Evolutionary conservation across 1,140 invertebrate genomes (phyloP), one percentile per base, ranked within the genome.

Genomic region (Drosophila guanche): DNA sequence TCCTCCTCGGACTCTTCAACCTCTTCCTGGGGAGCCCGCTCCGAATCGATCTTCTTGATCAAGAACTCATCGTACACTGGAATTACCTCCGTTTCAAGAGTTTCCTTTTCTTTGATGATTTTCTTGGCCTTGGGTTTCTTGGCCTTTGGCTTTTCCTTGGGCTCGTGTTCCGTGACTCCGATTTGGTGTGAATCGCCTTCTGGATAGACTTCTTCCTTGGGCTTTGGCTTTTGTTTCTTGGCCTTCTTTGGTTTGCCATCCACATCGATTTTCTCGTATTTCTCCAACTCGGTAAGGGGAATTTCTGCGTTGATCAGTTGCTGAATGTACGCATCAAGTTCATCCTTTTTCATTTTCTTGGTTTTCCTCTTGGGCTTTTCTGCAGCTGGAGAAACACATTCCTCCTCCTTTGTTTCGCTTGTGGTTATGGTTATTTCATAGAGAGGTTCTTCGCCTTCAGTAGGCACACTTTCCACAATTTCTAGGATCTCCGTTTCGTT

Each of bases 221-320:
- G 41, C 12, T 92, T 92, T 0, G 33, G 61, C 60, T 92, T 91
- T 7, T 72, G 53, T 42, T 79, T 90, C 47, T 91, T 85, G 4
- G 58, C 77, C 42, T 86, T 85, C 48, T 89, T 90, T 5, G 76
- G 74, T 22, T 84, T 86, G 10, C 63, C 73, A 56, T 92, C 90
- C 16, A 91, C 71, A 27, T 85, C 90, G 7, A 88, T 74, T 76
- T 90, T 91, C 60, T 92, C 91, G 50, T 91, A 91, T 66, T 84
- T 81, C 72, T 91, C 89, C 40, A 91, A 74, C 67, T 92, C 89
- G 7, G 92, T 90, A 47, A 88, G 73, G 10, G 81, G 80, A 59
- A 91, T 89, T 74, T 93, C 86, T 0, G 77, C 71, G 56, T 91
- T 83, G 29, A 90, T 89, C 7, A 91, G 37, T 33, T 84, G 55